These are phyloP conservation scores for Rhagonycha lutea DNA, from an alignment of 2,888 invertebrate genomes.

Conservation along the genomic window DNA sequence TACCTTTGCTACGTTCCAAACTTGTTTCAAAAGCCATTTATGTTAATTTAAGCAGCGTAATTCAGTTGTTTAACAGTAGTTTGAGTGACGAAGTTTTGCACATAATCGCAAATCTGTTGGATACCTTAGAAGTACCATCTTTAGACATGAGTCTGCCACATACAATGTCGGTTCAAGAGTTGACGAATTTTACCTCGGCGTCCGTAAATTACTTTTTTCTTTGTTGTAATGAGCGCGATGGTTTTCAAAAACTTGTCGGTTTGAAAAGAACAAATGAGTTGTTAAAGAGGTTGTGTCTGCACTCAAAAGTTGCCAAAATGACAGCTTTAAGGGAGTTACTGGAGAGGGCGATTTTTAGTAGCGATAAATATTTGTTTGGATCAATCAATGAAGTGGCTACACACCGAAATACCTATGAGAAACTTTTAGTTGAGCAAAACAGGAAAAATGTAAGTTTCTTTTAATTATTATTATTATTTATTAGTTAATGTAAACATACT, in stretches of 20 bases:
- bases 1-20: constrained; percentile 52
- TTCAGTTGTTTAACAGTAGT: constrained; percentile 50
- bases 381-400: constrained; percentile 59
- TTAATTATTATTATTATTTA: background rate
- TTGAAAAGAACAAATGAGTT: constrained; percentile 67
- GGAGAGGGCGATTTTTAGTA: constrained; percentile 72
- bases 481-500: background rate
- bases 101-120: constrained; percentile 65
- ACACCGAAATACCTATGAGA: constrained; percentile 53
- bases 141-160: constrained; percentile 49
- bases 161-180: constrained; percentile 66
- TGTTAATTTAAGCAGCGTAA: constrained; percentile 56
- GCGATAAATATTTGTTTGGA: constrained; percentile 71
- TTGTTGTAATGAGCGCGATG: constrained; percentile 69
- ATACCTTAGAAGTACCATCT: constrained; percentile 67
- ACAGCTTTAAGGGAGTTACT: constrained; percentile 74
- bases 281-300: constrained; percentile 67
- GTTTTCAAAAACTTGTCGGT: constrained; percentile 65
- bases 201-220: constrained; percentile 78
- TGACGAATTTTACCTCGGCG: constrained; percentile 71
- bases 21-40: constrained; percentile 56
- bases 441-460: constrained; percentile 68
- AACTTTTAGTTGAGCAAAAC: constrained; percentile 71
- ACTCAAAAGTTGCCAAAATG: constrained; percentile 71
- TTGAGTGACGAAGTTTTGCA: constrained; percentile 54